Evolutionary conservation across 2,113 vertebrate genomes (phyloP), one percentile per base, ranked within the genome.

Genomic region (Paradoxurus hermaphroditus): DNA sequence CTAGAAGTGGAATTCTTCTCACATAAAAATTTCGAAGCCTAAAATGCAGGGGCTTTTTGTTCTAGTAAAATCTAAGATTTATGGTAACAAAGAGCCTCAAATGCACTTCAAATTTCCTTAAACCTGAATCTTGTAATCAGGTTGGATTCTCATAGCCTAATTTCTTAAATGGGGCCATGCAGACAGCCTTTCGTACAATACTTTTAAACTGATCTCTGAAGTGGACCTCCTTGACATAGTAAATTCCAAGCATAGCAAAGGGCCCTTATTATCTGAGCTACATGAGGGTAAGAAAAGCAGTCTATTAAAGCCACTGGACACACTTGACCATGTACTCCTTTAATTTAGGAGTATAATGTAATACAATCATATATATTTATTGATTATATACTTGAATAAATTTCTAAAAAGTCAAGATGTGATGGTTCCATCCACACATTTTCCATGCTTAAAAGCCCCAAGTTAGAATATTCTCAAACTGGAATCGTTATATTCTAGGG

Each of bases 141-240:
- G 86, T 77, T 96, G 86, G 68, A 93, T 96, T 70, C 97, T 83
- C 86, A 96, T 87, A 97, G 78, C 79, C 96, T 94, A 65, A 94
- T 97, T 97, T 97, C 86, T 90, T 79, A 96, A 96, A 92, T 18
- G 63, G 49, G 95, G 96, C 73, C 90, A 90, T 21, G 27, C 7
- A 53, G 91, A 82, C 9, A 70, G 86, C 29, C 68, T 93, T 97
- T 77, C 86, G 96, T 95, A 94, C 83, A 96, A 53, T 75, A 73
- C 67, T 95, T 82, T 73, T 86, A 82, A 86, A 96, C 46, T 67
- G 65, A 72, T 63, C 86, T 91, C 89, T 70, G 67, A 97, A 89
- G 36, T 53, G 19, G 21, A 41, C 39, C 65, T 94, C 89, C 56
- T 86, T 87, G 31, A 81, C 25, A 65, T 0, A 77, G 41, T 56